Conservation (phyloP, 2,888 invertebrate genomes). For the Anagyrus pseudococci region DNA sequence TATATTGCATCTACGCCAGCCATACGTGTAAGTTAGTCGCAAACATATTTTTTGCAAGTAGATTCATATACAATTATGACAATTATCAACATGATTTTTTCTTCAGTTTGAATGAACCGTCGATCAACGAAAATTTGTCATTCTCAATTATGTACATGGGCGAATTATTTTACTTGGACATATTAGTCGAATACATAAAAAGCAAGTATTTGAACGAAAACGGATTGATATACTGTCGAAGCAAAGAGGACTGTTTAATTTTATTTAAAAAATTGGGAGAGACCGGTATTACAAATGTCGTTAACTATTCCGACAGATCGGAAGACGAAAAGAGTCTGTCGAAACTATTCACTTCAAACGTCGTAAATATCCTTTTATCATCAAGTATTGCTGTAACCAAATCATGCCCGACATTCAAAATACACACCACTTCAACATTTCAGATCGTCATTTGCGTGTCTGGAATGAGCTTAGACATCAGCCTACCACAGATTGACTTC, state of each 20-base stretch:
- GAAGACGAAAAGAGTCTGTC: constrained; percentile 4
- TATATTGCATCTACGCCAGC: constrained; percentile 3
- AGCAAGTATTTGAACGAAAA: background rate
- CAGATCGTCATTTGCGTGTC: constrained; percentile 21
- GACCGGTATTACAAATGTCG: background rate
- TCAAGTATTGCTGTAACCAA: no score
- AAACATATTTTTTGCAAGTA: no score
- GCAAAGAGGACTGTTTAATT: background rate
- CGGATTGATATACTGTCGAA: constrained; percentile 21
- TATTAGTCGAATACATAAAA: constrained; percentile 15
- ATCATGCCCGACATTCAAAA: background rate
- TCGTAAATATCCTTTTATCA: no score
- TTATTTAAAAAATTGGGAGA: background rate
- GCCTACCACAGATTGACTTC: constrained; percentile 11
- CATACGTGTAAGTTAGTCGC: constrained; percentile 26
- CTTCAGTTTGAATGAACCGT: constrained; percentile 22
- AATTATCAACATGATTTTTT: background rate
- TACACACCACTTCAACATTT: background rate
- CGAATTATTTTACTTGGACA: background rate
- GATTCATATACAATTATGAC: background rate
- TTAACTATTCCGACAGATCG: background rate
- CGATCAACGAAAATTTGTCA: constrained; percentile 3
- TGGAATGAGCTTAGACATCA: constrained; percentile 7
- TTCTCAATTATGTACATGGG: constrained; percentile 23
- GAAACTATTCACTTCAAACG: no score